Percentiles rank a stretch among this genome's conserved stretches.
These are phyloP conservation scores for Pteria penguin DNA, from an alignment of 2,888 invertebrate genomes.

Conservation along the genomic window DNA sequence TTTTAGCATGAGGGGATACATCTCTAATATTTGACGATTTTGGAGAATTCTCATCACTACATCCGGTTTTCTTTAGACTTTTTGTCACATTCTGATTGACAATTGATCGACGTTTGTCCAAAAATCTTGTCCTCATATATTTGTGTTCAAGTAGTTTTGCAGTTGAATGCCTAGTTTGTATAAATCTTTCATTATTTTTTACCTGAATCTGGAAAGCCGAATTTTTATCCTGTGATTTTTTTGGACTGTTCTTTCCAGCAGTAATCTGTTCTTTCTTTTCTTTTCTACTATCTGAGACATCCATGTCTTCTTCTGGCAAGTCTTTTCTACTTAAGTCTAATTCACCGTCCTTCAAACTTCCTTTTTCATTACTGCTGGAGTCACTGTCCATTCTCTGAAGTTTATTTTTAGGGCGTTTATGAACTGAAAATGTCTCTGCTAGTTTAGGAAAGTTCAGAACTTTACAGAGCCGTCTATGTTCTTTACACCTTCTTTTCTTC, in stretches of 20 bases:
- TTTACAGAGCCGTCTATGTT: conserved; percentile 47
- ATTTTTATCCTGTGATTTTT: neutral
- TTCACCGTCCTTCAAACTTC: neutral
- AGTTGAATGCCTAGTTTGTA: conserved; percentile 8
- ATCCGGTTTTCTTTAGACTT: neutral
- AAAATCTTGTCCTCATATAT: conserved; percentile 32
- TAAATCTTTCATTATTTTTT: neutral
- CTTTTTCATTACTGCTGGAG: neutral
- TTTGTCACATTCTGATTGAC: neutral
- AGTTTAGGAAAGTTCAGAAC: neutral
- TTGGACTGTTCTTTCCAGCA: neutral
- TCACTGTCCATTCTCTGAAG: neutral
- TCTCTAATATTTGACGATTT: neutral
- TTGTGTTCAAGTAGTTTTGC: neutral
- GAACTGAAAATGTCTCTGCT: neutral
- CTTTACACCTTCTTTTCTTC: conserved; percentile 46
- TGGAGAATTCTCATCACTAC: neutral
- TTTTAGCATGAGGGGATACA: neutral
- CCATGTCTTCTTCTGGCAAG: neutral
- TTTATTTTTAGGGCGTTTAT: neutral
- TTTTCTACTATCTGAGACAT: neutral
- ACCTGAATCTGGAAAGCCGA: neutral
- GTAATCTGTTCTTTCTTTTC: neutral
- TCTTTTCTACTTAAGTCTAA: neutral
- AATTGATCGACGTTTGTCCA: conserved; percentile 27